Base-by-base conservation (phyloP, 2,888 invertebrate species). In the Lasioglossum calceatum region DNA sequence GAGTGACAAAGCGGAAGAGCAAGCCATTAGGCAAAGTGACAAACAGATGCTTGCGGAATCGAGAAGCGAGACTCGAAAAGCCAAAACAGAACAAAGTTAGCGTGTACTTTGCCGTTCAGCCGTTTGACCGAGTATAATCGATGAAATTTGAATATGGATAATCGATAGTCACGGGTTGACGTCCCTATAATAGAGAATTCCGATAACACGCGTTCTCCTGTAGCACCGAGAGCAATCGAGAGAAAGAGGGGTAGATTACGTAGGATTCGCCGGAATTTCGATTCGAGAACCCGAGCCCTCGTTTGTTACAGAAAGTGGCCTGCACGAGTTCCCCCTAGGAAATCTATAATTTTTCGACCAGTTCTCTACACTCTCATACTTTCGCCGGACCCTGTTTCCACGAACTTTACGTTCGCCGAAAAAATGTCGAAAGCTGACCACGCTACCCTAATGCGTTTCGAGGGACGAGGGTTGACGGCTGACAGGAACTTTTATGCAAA, bases 401-500 rank as follows among this genome's bases (percentile, higher is more conserved):
- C 27, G 32, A 32, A 64, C 7, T 64, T 64, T 64, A 14, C 32
- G 14, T 32, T 64, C 61, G 32, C 16, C 61, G 16, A 27, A 54
- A 54, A 64, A 64, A 64, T 64, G 27, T 64, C 36, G 16, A 72
- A 44, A 72, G 27, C 44, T 27, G 42, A 27, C 44, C 27, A 23
- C 72, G 72, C 27, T 16, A 16, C n/a, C 72, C 54, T 64, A 73
- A 81, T n/a, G 61, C 76, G 32, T 50, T 54, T 16, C 16, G 54
- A 47, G 64, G 76, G 76, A 82, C 74, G 70, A 74, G 79, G 80
- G 74, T 80, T 71, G 75, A 82, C 80, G 74, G 32, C 32, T 32
- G 32, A 64, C 61, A 23, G 70, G 61, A n/a, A 77, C 81, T 77
- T 73, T 84, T 81, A 84, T 81, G 84, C 84, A 84, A 84, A 84